phyloP scores from a whole-genome alignment of 2,797 vertebrate species.

The Hydrocynus forskahlii region DNA sequence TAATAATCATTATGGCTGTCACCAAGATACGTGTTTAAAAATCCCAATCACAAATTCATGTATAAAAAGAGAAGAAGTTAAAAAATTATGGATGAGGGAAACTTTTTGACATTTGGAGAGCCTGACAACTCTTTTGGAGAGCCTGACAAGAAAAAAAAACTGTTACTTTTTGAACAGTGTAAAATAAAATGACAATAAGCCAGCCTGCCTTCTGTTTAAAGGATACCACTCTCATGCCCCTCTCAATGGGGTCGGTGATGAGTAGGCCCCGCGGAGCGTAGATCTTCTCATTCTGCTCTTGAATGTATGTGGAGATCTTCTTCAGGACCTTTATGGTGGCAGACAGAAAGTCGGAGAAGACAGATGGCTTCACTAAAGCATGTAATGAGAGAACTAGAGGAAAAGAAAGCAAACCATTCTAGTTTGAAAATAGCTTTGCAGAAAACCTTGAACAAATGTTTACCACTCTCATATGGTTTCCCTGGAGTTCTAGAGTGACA shows the following conservation, averaged over 20 bases:
- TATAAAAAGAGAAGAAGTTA: not conserved
- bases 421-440: constrained; percentile 6
- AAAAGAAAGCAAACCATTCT: constrained; percentile 45
- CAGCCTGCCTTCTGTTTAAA: constrained; percentile 54
- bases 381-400: constrained; percentile 51
- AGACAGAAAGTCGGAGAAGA: constrained; percentile 35
- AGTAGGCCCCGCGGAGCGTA: constrained; percentile 92
- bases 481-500: not conserved
- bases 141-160: no score
- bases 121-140: no score
- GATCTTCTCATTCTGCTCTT: constrained; percentile 98
- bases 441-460: constrained; percentile 7
- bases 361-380: not conserved
- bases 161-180: no score
- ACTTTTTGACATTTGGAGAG: no score
- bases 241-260: constrained; percentile 93
- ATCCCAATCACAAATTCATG: not conserved
- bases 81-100: no score
- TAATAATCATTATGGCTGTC: not conserved
- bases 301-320: constrained; percentile 95
- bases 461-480: not conserved
- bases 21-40: not conserved
- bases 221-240: constrained; percentile 98
- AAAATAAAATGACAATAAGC: not conserved
- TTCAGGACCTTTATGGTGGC: constrained; percentile 84